These are phyloP conservation scores for Diaphora mendica DNA, from an alignment of 2,888 invertebrate genomes.

Conservation along the genomic window DNA sequence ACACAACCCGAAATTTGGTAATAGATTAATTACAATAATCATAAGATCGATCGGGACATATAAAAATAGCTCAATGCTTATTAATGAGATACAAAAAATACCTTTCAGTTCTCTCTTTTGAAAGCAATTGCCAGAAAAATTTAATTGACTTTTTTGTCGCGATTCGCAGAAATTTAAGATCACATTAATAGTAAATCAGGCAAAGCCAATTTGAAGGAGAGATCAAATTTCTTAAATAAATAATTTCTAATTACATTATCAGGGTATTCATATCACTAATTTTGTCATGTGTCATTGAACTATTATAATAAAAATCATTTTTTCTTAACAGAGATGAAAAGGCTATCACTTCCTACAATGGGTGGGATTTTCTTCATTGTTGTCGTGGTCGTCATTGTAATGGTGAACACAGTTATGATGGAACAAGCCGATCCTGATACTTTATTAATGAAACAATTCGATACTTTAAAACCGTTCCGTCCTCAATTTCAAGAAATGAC, in stretches of 20 bases:
- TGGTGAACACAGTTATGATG: background rate
- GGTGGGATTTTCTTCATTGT: background rate
- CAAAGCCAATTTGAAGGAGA: background rate
- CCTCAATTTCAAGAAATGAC: slow-evolving; percentile 1
- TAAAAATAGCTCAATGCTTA: background rate
- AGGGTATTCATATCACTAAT: background rate
- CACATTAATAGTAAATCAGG: background rate
- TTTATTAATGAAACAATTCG: slow-evolving; percentile 3
- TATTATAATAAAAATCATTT: background rate
- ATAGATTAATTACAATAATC: background rate
- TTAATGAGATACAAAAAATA: background rate
- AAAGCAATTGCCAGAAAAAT: background rate
- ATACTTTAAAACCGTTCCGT: background rate
- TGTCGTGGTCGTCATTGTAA: background rate
- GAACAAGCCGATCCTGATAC: background rate
- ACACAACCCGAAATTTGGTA: background rate
- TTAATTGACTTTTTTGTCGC: background rate
- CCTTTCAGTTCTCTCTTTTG: background rate
- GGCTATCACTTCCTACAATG: background rate
- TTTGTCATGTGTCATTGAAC: background rate
- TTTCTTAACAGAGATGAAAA: background rate
- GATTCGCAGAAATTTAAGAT: background rate
- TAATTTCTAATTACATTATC: background rate
- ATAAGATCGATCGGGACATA: background rate
- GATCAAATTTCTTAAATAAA: background rate